Evolutionary conservation across 2,113 vertebrate species (phyloP).

Genomic region (Crocuta crocuta): DNA sequence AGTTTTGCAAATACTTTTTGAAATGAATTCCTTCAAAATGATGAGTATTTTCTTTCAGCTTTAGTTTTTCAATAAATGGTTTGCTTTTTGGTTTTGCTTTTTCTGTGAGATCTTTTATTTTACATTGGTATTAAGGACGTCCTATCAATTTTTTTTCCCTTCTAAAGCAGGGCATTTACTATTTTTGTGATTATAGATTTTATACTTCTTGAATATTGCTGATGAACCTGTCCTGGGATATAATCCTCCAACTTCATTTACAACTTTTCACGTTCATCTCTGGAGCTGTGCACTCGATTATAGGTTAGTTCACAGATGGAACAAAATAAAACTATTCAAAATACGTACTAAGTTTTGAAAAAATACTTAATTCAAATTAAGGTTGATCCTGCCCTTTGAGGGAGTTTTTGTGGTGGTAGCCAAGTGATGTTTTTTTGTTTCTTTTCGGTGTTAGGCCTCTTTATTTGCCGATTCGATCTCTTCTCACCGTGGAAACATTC

Average conservation of each 20-base stretch:
- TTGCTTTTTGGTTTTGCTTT: background rate
- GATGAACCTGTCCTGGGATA: conserved; percentile 98
- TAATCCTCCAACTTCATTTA: conserved; percentile 94
- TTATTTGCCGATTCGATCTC: conserved; percentile 93
- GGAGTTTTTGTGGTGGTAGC: background rate
- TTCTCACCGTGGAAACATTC: conserved; percentile 97
- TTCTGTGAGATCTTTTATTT: conserved; percentile 33
- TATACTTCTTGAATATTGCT: conserved; percentile 96
- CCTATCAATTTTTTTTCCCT: conserved; percentile 55
- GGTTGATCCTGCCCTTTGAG: background rate
- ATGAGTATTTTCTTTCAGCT: background rate
- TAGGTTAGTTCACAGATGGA: conserved; percentile 86
- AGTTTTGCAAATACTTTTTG: conserved; percentile 4
- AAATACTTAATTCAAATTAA: background rate
- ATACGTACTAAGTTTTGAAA: background rate
- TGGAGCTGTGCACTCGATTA: conserved; percentile 99
- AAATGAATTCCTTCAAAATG: conserved; percentile 38
- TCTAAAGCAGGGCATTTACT: conserved; percentile 69
- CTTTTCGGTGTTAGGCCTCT: conserved; percentile 89
- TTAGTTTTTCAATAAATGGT: background rate
- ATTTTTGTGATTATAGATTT: conserved; percentile 89
- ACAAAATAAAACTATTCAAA: background rate
- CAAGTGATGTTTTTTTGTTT: background rate
- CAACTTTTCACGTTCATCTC: conserved; percentile 96
- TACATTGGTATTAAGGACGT: conserved; percentile 11